Percentiles rank a stretch among this genome's conserved stretches.
These are phyloP conservation scores for Indri indri DNA, from an alignment of 2,113 vertebrate genomes.

Conservation along the genomic window DNA sequence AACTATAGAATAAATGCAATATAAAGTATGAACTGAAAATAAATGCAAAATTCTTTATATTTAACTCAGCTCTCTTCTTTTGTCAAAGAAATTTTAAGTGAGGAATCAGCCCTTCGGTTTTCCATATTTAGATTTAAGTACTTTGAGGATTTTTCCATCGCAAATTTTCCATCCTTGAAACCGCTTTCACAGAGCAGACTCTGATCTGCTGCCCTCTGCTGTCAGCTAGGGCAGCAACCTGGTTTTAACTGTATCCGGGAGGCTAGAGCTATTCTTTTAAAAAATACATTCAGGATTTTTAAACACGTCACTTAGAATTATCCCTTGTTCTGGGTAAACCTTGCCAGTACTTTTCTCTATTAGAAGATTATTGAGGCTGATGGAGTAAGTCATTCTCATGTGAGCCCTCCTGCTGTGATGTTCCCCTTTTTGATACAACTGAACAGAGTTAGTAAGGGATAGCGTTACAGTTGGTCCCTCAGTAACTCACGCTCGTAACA, in stretches of 20 bases:
- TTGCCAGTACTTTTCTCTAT: not conserved
- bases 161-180: conserved; percentile 49
- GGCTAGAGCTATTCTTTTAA: not conserved
- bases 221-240: not conserved
- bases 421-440: conserved; percentile 33
- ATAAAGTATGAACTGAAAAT: conserved; percentile 3
- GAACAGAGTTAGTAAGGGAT: not conserved
- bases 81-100: not conserved
- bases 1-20: not conserved
- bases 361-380: conserved; percentile 27
- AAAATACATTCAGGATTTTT: not conserved
- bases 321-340: conserved; percentile 45
- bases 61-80: not conserved
- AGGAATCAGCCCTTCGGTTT: not conserved
- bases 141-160: conserved; percentile 55
- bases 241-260: conserved; percentile 18
- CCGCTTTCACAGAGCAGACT: not conserved
- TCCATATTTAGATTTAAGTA: conserved; percentile 20
- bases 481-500: not conserved
- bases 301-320: conserved; percentile 50
- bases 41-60: not conserved
- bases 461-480: not conserved
- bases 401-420: not conserved
- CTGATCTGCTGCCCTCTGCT: conserved; percentile 66
- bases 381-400: conserved; percentile 46